Percentiles rank a stretch among this genome's conserved stretches.
Evolutionary conservation across 2,797 vertebrate genomes (phyloP).

Genomic region (Sebastolobus alascanus): DNA sequence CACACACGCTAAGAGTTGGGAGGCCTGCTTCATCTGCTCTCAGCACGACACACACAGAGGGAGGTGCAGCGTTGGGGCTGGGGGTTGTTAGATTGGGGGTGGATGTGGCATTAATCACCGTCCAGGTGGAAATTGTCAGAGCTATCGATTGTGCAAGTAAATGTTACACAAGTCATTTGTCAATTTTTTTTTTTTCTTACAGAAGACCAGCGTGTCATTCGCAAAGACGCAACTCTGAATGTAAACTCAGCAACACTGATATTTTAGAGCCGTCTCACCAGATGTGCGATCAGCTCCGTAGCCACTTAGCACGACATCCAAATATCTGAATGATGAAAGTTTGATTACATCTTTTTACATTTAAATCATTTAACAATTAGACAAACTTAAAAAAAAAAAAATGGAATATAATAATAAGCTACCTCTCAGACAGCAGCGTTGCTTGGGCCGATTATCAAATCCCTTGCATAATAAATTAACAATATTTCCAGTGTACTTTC

Average conservation of each 20-base stretch:
- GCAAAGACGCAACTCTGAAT: constrained; percentile 59
- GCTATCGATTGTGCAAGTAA: constrained; percentile 95
- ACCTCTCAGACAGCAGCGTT: not conserved
- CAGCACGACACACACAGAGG: constrained; percentile 83
- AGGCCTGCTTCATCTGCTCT: constrained; percentile 80
- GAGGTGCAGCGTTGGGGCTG: constrained; percentile 71
- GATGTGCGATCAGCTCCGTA: constrained; percentile 2
- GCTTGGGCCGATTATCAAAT: constrained; percentile 15
- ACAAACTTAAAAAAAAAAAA: not conserved
- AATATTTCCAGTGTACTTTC: constrained; percentile 38
- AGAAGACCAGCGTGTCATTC: constrained; percentile 86
- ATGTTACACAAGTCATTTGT: constrained; percentile 97
- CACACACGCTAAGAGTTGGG: constrained; percentile 34
- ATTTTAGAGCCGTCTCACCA: constrained; percentile 30
- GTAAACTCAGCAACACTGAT: constrained; percentile 50
- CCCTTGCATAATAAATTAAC: constrained; percentile 30
- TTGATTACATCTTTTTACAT: not conserved
- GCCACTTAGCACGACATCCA: not conserved
- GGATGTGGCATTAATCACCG: constrained; percentile 91
- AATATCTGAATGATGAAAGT: not conserved
- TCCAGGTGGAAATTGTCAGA: constrained; percentile 94
- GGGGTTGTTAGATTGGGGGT: constrained; percentile 77
- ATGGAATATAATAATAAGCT: not conserved
- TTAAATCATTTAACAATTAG: constrained; percentile 6
- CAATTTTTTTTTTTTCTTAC: constrained; percentile 74